phyloP scores from a whole-genome alignment of 2,113 vertebrate genomes.

The Candoia aspera region DNA sequence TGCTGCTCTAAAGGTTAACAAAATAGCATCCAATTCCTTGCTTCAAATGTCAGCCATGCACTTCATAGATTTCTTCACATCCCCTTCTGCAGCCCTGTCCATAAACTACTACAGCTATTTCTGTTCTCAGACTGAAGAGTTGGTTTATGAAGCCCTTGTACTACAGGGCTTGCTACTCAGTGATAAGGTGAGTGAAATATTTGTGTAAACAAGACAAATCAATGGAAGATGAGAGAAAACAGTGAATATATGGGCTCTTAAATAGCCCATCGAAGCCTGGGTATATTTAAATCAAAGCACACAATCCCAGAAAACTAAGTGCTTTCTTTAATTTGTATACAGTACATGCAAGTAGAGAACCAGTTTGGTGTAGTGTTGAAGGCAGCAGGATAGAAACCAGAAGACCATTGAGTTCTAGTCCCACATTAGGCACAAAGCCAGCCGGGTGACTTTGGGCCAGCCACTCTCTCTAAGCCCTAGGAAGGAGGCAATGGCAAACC shows the following conservation, averaged over 20 bases:
- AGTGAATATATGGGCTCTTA: slow-evolving; percentile 21
- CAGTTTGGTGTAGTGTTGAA: too few species aligned
- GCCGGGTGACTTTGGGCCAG: too few species aligned
- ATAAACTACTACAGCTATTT: slow-evolving; percentile 68
- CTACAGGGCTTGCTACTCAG: slow-evolving; percentile 55
- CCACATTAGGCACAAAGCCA: too few species aligned
- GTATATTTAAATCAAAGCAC: neutral
- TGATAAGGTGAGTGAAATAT: slow-evolving; percentile 46
- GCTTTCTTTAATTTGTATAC: neutral
- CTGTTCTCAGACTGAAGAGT: slow-evolving; percentile 62
- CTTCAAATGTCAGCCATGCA: slow-evolving; percentile 69
- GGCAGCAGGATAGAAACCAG: too few species aligned
- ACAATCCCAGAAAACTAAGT: neutral
- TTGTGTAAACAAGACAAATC: slow-evolving; percentile 48
- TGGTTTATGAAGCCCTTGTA: slow-evolving; percentile 60
- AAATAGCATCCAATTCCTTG: slow-evolving; percentile 69
- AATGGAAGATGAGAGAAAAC: slow-evolving; percentile 5
- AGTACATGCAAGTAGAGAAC: neutral
- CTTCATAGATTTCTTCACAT: slow-evolving; percentile 64
- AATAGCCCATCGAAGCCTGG: slow-evolving; percentile 11
- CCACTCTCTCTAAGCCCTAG: too few species aligned
- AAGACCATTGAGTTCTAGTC: too few species aligned
- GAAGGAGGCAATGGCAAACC: too few species aligned
- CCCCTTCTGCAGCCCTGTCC: slow-evolving; percentile 49
- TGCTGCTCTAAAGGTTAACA: slow-evolving; percentile 63